These are phyloP conservation scores for Channallabes apus DNA, from an alignment of 2,797 vertebrate genomes.

Conservation along the genomic window DNA sequence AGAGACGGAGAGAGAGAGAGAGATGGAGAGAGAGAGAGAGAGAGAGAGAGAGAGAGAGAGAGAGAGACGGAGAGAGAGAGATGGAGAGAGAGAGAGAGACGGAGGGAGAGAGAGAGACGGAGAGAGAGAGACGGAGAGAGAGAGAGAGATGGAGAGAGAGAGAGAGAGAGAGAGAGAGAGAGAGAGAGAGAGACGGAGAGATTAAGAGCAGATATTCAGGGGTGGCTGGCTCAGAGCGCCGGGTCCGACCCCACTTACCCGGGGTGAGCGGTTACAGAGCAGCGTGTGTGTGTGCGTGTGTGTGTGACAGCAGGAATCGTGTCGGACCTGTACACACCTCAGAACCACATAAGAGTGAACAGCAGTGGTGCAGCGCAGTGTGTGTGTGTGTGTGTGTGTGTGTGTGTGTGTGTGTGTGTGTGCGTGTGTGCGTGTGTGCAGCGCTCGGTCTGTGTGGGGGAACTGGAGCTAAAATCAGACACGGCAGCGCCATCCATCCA, in stretches of 20 bases:
- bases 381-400: neutral
- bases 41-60: slow-evolving; percentile 21
- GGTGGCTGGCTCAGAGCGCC: slow-evolving; percentile 26
- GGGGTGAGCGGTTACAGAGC: slow-evolving; percentile 22
- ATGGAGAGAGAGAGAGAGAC: neutral
- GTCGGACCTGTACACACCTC: slow-evolving; percentile 3
- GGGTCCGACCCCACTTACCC: slow-evolving; percentile 10
- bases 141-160: neutral
- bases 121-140: neutral
- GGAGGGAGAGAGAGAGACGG: neutral
- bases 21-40: slow-evolving; percentile 5
- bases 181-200: slow-evolving; percentile 27
- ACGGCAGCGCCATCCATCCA: slow-evolving; percentile 18
- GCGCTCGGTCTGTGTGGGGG: neutral
- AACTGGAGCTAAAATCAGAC: slow-evolving; percentile 23
- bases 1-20: no score
- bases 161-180: slow-evolving; percentile 11
- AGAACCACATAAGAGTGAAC: neutral
- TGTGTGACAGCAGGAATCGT: neutral
- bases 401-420: neutral
- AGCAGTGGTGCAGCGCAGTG: no score
- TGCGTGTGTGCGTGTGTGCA: neutral
- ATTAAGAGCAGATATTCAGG: slow-evolving; percentile 34
- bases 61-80: slow-evolving; percentile 26
- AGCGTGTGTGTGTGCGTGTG: neutral